These are phyloP conservation scores for Junonia oenone DNA, from an alignment of 2,888 invertebrate species.

Conservation along the genomic window DNA sequence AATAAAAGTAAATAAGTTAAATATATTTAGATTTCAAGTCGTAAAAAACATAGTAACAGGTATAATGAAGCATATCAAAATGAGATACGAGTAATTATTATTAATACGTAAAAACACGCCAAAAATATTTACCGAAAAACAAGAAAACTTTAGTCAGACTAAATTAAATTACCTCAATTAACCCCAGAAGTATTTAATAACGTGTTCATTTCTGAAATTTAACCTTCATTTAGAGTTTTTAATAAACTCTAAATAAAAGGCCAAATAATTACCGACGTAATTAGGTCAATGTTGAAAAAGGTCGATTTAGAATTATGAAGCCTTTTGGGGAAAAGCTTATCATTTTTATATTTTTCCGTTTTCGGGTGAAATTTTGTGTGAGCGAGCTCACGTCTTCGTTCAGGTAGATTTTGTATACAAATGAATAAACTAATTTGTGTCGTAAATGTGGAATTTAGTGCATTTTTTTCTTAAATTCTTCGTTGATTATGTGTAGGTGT, in stretches of 20 bases:
- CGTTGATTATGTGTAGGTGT: no score
- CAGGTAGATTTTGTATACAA: no score
- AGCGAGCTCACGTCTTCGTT: no score
- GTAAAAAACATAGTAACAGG: no score
- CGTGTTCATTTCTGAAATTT: conserved; percentile 3
- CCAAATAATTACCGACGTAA: conserved; percentile 1
- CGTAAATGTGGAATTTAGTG: no score
- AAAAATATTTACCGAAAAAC: not conserved
- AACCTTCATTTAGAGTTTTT: conserved; percentile 10
- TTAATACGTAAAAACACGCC: not conserved
- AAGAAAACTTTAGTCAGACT: not conserved
- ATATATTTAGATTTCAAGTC: no score
- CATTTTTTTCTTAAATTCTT: no score
- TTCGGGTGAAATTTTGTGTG: no score
- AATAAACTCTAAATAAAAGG: conserved; percentile 4
- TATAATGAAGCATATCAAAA: no score
- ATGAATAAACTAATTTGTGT: no score
- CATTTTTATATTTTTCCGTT: not conserved
- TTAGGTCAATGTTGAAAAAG: not conserved
- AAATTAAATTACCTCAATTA: conserved; percentile 7
- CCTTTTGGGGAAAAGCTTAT: not conserved
- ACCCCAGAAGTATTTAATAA: conserved; percentile 1
- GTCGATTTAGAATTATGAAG: not conserved
- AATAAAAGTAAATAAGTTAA: no score
- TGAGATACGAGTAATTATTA: not conserved